These are phyloP conservation scores for Zaprionus ghesquierei DNA, from an alignment of 1,140 invertebrate species.

Conservation along the genomic window DNA sequence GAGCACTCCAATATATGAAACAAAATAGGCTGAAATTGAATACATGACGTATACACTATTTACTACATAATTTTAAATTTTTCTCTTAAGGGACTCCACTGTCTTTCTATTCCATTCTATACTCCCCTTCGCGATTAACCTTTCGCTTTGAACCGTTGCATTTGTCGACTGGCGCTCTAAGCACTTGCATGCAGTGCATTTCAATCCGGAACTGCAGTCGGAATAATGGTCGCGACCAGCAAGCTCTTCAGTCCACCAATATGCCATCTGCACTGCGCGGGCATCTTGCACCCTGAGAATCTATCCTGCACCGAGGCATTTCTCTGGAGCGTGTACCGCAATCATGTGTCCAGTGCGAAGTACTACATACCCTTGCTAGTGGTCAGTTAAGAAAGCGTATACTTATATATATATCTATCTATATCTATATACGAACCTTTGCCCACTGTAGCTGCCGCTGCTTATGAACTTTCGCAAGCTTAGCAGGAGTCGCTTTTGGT, in stretches of 20 bases:
- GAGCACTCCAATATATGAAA: background rate
- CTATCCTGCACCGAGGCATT: constrained; percentile 48
- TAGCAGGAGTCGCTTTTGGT: background rate
- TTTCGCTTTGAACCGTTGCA: constrained; percentile 17
- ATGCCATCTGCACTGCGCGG: constrained; percentile 31
- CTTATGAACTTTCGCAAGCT: constrained; percentile 23
- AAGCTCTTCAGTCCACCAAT: constrained; percentile 47
- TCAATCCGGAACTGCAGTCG: constrained; percentile 12
- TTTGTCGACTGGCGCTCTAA: background rate
- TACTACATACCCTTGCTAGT: constrained; percentile 57
- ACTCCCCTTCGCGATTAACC: constrained; percentile 36
- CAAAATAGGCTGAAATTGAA: background rate
- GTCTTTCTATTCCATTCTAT: background rate
- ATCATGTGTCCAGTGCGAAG: constrained; percentile 53
- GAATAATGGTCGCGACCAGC: constrained; percentile 52
- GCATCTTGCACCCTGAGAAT: constrained; percentile 39
- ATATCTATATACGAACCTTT: background rate
- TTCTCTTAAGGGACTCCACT: background rate
- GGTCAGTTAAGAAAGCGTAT: constrained; percentile 34
- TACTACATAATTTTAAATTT: background rate
- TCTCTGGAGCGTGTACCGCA: constrained; percentile 57
- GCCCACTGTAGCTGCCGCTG: constrained; percentile 34
- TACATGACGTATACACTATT: background rate
- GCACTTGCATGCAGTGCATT: background rate
- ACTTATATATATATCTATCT: background rate